Base-by-base conservation (phyloP, 2,888 invertebrate genomes). In the Lithophane ornitopus region DNA sequence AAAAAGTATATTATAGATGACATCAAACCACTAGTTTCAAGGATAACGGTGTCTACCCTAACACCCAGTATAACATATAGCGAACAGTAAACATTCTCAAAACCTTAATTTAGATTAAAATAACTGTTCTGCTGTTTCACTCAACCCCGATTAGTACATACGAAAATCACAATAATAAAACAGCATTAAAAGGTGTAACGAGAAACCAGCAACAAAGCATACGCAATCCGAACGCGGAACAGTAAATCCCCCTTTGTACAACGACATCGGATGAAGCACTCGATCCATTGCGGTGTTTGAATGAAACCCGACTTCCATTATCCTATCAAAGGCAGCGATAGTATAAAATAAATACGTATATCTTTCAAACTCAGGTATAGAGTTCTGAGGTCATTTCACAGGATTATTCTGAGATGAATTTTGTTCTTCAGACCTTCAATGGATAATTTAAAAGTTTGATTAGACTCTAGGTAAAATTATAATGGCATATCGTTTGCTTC, bases 251-350 rank as follows among this genome's bases (percentile, higher is more conserved):
- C 34, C 34, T 62, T 73, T 63, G 61, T 61, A 41, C 44, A 54
- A 54, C 22, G 62, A 73, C 73, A 84, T 63, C 62, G 39, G 59
- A 67, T 70, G 62, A 58, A 67, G 61, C 54, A 58, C 67, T 59
- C 41, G 16, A 78, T 74, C 68, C 66, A 67, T 69, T 56, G 74
- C 71, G 34, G 74, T 28, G 28, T 59, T 56, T 69, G 56, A 70
- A 49, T 61, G 54, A 62, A 76, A 71, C 56, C 72, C 28, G 67
- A 70, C 41, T 72, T 61, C 67, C 44, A 74, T 66, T 71, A 74
- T 61, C 46, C 61, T 67, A 74, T 73, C 66, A 82, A 81, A 82
- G 75, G 62, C 62, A 52, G 73, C 74, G 46, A 80, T 74, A 56
- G 62, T 61, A 70, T 58, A 46, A 63, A 67, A 68, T 67, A 68